These are phyloP conservation scores for Ophiodon elongatus DNA, from an alignment of 2,113 vertebrate genomes.

Conservation along the genomic window DNA sequence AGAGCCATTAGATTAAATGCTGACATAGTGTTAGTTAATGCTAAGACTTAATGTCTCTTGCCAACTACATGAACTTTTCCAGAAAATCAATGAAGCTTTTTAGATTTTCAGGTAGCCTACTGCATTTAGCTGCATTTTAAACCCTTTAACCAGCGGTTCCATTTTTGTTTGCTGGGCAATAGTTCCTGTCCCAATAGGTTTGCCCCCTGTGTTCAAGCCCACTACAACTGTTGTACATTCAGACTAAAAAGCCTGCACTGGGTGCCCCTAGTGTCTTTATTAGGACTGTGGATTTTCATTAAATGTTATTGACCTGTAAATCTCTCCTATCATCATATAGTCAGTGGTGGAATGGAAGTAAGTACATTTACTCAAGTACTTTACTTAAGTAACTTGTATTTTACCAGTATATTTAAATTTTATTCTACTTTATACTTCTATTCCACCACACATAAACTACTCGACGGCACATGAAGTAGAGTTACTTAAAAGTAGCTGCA, in stretches of 20 bases:
- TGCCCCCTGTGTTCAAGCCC: too few species aligned
- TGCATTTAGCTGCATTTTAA: conserved; percentile 24
- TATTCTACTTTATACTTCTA: too few species aligned
- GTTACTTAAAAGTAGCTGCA: too few species aligned
- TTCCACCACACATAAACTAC: too few species aligned
- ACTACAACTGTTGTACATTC: background rate
- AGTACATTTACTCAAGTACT: too few species aligned
- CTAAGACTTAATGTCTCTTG: background rate
- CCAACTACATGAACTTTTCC: background rate
- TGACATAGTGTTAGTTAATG: background rate
- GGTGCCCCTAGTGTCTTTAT: too few species aligned
- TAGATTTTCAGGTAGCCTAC: background rate
- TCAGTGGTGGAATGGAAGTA: background rate
- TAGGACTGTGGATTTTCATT: background rate
- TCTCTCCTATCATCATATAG: background rate
- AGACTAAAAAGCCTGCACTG: background rate
- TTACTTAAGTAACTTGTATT: too few species aligned
- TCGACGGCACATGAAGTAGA: too few species aligned
- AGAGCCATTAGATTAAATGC: conserved; percentile 8
- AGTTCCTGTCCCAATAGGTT: background rate
- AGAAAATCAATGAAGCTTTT: background rate
- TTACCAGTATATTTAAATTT: too few species aligned
- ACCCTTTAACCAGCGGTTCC: background rate
- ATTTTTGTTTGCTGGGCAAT: background rate
- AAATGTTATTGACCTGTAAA: background rate